A percentile compares a stretch with the other conserved stretches of the same genome.
These are phyloP conservation scores for Poeciliopsis infans DNA, from an alignment of 2,797 vertebrate species.

Conservation along the genomic window DNA sequence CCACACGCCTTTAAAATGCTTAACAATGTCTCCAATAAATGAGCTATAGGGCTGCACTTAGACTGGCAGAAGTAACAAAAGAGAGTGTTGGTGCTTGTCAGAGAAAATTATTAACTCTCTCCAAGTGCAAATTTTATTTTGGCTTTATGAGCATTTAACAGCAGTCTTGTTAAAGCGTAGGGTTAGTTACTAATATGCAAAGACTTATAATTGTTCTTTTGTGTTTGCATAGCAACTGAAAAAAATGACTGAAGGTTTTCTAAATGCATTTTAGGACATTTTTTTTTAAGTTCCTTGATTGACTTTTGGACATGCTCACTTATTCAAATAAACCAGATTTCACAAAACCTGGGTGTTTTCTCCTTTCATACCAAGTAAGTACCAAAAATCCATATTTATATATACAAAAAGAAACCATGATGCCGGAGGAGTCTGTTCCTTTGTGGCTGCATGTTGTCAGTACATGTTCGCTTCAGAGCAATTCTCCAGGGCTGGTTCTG, in stretches of 20 bases:
- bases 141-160: not conserved
- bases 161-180: not conserved
- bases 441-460: constrained; percentile 16
- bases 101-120: not conserved
- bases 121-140: constrained; percentile 1
- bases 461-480: constrained; percentile 44
- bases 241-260: too few species aligned
- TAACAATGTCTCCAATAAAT: not conserved
- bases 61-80: not conserved
- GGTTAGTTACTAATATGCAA: too few species aligned
- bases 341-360: not conserved
- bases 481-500: constrained; percentile 28
- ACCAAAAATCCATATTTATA: too few species aligned
- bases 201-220: too few species aligned
- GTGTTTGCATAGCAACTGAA: too few species aligned
- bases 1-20: not conserved
- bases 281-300: too few species aligned
- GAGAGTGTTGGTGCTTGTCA: not conserved
- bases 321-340: not conserved
- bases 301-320: too few species aligned
- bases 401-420: not conserved
- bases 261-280: too few species aligned
- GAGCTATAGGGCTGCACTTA: not conserved
- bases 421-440: constrained; percentile 42
- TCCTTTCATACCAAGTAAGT: not conserved